phyloP scores from a whole-genome alignment of 2,888 invertebrate species.

The Hypselothyrea guttata region DNA sequence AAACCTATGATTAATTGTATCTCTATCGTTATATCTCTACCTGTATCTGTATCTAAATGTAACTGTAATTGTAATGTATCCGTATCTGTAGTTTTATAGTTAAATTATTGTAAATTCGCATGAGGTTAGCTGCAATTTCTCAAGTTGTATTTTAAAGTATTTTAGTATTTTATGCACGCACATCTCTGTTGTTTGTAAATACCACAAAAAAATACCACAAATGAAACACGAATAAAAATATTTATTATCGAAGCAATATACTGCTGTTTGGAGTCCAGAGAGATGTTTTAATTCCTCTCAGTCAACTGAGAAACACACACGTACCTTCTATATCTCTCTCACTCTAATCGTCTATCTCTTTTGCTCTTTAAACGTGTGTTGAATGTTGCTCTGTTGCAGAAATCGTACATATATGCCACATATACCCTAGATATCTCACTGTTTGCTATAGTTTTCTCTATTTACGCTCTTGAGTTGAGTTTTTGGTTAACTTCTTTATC shows the following conservation, averaged over 20 bases:
- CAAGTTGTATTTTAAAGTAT: constrained; percentile 60
- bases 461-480: constrained; percentile 16
- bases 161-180: constrained; percentile 46
- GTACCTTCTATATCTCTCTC: constrained; percentile 19
- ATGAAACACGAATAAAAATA: constrained; percentile 14
- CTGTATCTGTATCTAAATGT: constrained; percentile 3
- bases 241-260: constrained; percentile 8
- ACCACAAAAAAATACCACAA: constrained; percentile 25
- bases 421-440: constrained; percentile 20
- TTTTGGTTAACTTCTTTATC: constrained; percentile 16
- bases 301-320: constrained; percentile 19
- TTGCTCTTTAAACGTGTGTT: constrained; percentile 44
- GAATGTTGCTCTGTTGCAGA: constrained; percentile 54
- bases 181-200: constrained; percentile 65
- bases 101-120: not conserved
- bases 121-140: constrained; percentile 3
- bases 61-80: not conserved
- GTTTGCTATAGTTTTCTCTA: constrained; percentile 18
- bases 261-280: constrained; percentile 26
- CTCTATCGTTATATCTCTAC: not conserved
- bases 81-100: constrained; percentile 1
- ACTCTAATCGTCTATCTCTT: constrained; percentile 51
- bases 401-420: too few relatives aligned
- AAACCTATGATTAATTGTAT: constrained; percentile 2
- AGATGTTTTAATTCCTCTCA: constrained; percentile 4